Evolutionary conservation across 53 echinoderm and acorn worm species (phyloP), one percentile per base, ranked within the genome.

Genomic region (Stichopus horrens): DNA sequence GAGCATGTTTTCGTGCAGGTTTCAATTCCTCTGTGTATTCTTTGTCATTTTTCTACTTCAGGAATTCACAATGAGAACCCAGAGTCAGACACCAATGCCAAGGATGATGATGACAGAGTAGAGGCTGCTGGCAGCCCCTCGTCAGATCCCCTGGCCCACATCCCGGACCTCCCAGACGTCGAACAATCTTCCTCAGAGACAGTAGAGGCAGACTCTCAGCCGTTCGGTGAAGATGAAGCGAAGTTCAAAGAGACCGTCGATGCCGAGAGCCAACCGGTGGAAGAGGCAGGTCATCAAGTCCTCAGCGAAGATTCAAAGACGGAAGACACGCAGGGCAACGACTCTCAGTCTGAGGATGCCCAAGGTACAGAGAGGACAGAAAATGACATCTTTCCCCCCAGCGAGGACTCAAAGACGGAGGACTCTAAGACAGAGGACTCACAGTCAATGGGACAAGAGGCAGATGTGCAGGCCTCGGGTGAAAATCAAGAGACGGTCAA

Each of bases 141-240:
- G 66, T 85, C 79, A 71, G 23, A 89, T 20, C 89, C 92, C 20
- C 58, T 89, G 18, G 89, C 80, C 79, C 77, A 89, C 63, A 52
- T 92, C 20, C 92, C 92, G 7, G 92, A 92, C 73, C 89, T 92
- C 53, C 92, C 92, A 53, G 89, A 54, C 19, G 86, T 65, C 6
- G 86, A 86, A 0, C 53, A 66, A 37, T 67, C 86, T 4, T 67
- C 86, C 8, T 86, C 86, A 67, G 86, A 86, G 63, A 86, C 71
- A 7, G 81, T 89, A 7, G 89, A 89, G 78, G 89, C 88, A 66
- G 81, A 81, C 81, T 81, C 81, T 5, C 81, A 81, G 21, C 81
- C 58, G 54, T 81, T 81, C 22, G 81, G 81, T 57, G 57, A 81
- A 23, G 58, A 71, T n/a, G 19, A 71, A 19, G 71, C 6, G 0